phyloP scores from a whole-genome alignment of 2,888 invertebrate genomes.

The Epistrophe eligans region DNA sequence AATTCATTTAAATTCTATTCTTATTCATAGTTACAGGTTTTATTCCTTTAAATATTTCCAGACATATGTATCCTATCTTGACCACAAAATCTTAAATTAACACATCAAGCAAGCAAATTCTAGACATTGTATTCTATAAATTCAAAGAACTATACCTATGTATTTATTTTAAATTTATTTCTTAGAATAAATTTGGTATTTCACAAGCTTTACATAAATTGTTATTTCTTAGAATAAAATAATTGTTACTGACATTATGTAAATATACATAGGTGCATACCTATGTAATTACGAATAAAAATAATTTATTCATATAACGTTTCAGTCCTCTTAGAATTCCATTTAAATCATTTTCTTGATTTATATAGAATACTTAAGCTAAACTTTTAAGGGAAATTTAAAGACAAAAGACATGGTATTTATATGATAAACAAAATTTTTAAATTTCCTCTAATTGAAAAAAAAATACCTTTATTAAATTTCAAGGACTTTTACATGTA shows the following conservation, averaged over 20 bases:
- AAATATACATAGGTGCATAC: too few relatives aligned
- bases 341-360: neutral
- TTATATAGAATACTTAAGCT: neutral
- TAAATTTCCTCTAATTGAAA: neutral
- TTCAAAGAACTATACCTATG: neutral
- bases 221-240: neutral
- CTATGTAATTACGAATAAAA: neutral
- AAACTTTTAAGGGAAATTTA: neutral
- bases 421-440: too few relatives aligned
- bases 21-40: neutral
- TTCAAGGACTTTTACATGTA: neutral
- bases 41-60: neutral
- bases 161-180: neutral
- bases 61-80: neutral
- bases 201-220: neutral
- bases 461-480: neutral
- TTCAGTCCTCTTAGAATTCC: neutral
- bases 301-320: neutral
- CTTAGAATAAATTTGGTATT: neutral
- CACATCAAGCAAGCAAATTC: neutral
- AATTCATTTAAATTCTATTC: conserved; percentile 6
- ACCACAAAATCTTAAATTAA: neutral
- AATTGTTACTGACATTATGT: neutral
- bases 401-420: too few relatives aligned
- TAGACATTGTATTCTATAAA: neutral